Conservation (phyloP, 2,113 vertebrate genomes). For the Oncorhynchus mykiss region DNA sequence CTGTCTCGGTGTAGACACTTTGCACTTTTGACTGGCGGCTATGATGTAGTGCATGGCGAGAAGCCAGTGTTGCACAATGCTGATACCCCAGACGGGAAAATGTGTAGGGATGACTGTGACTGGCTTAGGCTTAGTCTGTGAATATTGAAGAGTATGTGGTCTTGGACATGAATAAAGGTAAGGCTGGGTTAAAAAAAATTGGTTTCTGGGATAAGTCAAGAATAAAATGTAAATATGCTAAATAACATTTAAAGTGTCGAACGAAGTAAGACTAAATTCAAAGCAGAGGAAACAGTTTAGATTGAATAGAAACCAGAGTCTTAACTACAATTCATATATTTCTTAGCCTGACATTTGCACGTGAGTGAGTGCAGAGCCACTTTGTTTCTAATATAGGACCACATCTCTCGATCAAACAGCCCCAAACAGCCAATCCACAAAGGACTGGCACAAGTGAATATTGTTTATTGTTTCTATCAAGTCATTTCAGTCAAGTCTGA, state of each 20-base stretch:
- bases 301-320: not conserved
- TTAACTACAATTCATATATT: not conserved
- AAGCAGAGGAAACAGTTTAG: not conserved
- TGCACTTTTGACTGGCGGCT: conserved; percentile 30
- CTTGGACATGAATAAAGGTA: too few species aligned
- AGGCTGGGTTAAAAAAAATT: too few species aligned
- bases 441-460: not conserved
- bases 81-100: too few species aligned
- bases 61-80: too few species aligned
- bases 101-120: not conserved
- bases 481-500: conserved; percentile 31
- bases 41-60: not conserved
- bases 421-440: not conserved
- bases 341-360: not conserved
- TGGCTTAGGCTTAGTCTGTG: too few species aligned
- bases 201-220: not conserved
- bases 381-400: not conserved
- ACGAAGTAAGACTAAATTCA: too few species aligned
- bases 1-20: conserved; percentile 14
- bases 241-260: not conserved
- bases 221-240: not conserved
- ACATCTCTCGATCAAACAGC: not conserved
- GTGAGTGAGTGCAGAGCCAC: not conserved
- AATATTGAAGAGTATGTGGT: not conserved
- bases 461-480: conserved; percentile 1